phyloP scores from a whole-genome alignment of 2,888 invertebrate genomes.

The Fabriciana adippe region DNA sequence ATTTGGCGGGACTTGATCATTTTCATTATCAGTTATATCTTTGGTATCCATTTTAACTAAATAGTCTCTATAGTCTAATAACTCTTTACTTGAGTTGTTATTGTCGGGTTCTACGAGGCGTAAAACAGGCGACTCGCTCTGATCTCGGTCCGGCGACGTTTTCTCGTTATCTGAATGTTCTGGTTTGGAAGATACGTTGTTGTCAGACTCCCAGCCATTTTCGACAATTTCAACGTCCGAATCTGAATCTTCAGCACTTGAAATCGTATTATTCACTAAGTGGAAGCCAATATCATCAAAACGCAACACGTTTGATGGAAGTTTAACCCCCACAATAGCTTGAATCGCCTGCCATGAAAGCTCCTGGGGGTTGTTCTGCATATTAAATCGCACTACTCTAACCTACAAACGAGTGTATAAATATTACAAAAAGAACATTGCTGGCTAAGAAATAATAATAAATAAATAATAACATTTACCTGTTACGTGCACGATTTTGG shows the following conservation, averaged over 20 bases:
- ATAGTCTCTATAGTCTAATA: slow-evolving; percentile 69
- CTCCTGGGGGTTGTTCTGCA: slow-evolving; percentile 83
- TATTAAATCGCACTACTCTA: slow-evolving; percentile 82
- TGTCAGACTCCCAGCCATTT: slow-evolving; percentile 79
- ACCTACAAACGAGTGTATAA: slow-evolving; percentile 79
- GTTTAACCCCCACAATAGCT: slow-evolving; percentile 81
- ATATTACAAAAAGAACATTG: slow-evolving; percentile 60
- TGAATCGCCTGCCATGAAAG: slow-evolving; percentile 83
- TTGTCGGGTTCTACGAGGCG: slow-evolving; percentile 77
- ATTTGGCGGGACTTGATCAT: slow-evolving; percentile 61
- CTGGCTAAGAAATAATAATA: slow-evolving; percentile 36
- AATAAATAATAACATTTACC: slow-evolving; percentile 61
- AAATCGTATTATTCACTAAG: slow-evolving; percentile 72
- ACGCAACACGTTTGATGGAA: slow-evolving; percentile 78
- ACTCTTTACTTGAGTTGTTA: slow-evolving; percentile 70
- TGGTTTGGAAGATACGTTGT: slow-evolving; percentile 72
- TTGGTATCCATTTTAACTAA: slow-evolving; percentile 71
- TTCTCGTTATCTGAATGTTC: slow-evolving; percentile 78
- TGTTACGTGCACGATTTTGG: slow-evolving; percentile 63
- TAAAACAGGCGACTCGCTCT: slow-evolving; percentile 73
- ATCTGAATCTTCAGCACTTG: slow-evolving; percentile 77
- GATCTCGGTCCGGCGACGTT: slow-evolving; percentile 71
- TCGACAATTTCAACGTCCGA: slow-evolving; percentile 80
- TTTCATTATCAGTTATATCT: slow-evolving; percentile 65
- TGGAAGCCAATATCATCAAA: slow-evolving; percentile 80